phyloP scores from a whole-genome alignment of 2,113 vertebrate species.

The Phylloscopus trochiloides region DNA sequence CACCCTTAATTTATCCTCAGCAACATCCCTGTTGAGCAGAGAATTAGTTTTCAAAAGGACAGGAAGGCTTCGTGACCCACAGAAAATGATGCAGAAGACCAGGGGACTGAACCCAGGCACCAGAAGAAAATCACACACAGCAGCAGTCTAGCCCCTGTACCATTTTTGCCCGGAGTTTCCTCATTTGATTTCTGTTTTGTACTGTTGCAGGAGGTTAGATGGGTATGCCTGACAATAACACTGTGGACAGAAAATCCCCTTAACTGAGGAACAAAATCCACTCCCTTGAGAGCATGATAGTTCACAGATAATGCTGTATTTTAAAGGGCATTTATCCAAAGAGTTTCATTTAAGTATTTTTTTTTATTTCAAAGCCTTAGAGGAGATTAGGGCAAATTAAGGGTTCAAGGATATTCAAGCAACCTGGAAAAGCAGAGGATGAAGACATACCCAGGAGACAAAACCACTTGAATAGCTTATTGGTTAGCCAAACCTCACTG shows the following conservation, averaged over 20 bases:
- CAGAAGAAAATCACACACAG: not conserved
- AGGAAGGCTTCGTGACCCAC: not conserved
- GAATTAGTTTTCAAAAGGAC: not conserved
- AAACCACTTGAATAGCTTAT: constrained; percentile 50
- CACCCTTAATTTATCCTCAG: not conserved
- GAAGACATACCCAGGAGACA: constrained; percentile 12
- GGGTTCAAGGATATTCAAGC: constrained; percentile 23
- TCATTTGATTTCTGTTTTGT: not conserved
- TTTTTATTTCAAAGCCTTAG: constrained; percentile 55
- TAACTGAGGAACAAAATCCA: not conserved
- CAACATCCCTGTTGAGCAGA: not conserved
- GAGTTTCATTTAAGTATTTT: constrained; percentile 23
- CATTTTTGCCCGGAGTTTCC: not conserved
- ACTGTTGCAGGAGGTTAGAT: not conserved
- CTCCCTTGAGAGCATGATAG: not conserved
- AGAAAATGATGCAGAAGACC: not conserved
- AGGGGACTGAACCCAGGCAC: not conserved
- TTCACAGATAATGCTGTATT: constrained; percentile 21
- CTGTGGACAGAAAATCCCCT: constrained; percentile 14
- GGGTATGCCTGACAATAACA: not conserved
- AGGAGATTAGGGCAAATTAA: constrained; percentile 50
- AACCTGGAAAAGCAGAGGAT: constrained; percentile 53
- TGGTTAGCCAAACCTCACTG: constrained; percentile 40
- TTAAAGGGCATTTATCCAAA: constrained; percentile 23
- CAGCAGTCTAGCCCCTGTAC: not conserved